These are phyloP conservation scores for Pycnonotus jocosus DNA, from an alignment of 2,113 vertebrate species.

Conservation along the genomic window DNA sequence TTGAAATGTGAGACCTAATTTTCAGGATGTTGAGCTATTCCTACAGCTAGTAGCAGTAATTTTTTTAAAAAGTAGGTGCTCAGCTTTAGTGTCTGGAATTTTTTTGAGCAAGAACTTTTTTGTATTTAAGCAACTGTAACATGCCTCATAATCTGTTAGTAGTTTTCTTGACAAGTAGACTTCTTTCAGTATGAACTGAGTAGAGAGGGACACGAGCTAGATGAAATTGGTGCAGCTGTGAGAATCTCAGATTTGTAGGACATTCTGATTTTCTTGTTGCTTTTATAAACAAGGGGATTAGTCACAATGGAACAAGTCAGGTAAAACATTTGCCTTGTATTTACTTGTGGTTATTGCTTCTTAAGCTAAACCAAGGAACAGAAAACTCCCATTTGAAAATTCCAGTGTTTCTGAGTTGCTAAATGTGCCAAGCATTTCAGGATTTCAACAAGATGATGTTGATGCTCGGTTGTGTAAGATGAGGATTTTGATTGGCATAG, in stretches of 20 bases:
- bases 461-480: not conserved
- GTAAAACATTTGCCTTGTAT: not conserved
- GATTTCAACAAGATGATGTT: not conserved
- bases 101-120: not conserved
- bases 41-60: not conserved
- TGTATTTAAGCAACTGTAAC: not conserved
- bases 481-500: not conserved
- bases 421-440: not conserved
- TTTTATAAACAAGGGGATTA: not conserved
- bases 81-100: not conserved
- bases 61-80: not conserved
- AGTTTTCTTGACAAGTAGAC: not conserved
- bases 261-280: not conserved
- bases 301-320: not conserved
- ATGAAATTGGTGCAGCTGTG: not conserved
- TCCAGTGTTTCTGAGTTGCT: not conserved
- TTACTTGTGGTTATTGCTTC: not conserved
- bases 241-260: not conserved
- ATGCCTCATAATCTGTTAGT: not conserved
- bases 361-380: not conserved
- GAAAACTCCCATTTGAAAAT: not conserved
- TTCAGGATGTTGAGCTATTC: not conserved
- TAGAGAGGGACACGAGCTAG: not conserved
- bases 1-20: not conserved
- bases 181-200: not conserved